phyloP scores from a whole-genome alignment of 2,113 vertebrate species.

The Astatoreochromis straeleni region DNA sequence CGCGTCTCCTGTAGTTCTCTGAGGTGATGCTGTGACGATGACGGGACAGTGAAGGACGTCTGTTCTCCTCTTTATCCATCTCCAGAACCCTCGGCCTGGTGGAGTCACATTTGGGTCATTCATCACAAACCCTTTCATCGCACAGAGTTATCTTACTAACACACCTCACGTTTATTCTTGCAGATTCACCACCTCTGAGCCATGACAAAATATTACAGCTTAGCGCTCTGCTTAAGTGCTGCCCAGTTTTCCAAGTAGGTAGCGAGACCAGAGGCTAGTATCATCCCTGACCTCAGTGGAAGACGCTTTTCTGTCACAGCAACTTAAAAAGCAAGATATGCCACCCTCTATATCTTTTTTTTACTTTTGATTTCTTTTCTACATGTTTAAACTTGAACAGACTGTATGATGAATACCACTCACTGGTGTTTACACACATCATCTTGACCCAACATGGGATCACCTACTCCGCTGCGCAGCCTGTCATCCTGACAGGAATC shows the following conservation, averaged over 20 bases:
- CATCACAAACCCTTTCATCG: not conserved
- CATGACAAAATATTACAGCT: not conserved
- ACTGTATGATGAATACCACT: not conserved
- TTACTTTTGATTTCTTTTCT: not conserved
- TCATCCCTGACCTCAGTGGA: not conserved
- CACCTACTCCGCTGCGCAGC: not conserved
- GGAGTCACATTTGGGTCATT: not conserved
- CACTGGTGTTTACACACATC: not conserved
- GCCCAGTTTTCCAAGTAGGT: not conserved
- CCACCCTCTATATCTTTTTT: not conserved
- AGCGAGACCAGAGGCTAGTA: not conserved
- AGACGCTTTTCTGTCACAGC: not conserved
- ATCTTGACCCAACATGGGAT: not conserved
- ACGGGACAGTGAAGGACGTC: slow-evolving; percentile 81
- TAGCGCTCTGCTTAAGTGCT: not conserved
- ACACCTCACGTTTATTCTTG: not conserved
- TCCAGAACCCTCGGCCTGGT: slow-evolving; percentile 89
- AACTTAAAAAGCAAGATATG: not conserved
- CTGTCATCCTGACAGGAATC: not conserved
- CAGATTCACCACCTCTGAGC: not conserved
- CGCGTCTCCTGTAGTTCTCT: slow-evolving; percentile 85
- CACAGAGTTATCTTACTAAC: not conserved
- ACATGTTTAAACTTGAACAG: not conserved
- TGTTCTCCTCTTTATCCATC: slow-evolving; percentile 98
- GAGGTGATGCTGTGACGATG: slow-evolving; percentile 81